Conservation (phyloP, 23 tunicate genomes). For the Halocynthia roretzi region DNA sequence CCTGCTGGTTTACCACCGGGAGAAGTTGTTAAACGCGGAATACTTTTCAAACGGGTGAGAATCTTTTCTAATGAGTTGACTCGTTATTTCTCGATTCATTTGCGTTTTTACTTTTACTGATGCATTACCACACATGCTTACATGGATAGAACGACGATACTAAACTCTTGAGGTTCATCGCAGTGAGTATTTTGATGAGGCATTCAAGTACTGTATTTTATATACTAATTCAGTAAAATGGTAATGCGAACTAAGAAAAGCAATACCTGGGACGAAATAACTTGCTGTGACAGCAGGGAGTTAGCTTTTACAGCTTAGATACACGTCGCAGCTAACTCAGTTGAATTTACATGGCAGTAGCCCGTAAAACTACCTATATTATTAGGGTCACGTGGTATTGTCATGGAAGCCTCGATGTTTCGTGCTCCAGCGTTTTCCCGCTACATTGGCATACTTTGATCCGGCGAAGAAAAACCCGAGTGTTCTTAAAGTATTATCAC, state of each 20-base stretch:
- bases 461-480: constrained; percentile 62
- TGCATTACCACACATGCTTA: no score
- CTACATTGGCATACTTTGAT: constrained; percentile 55
- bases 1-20: constrained; percentile 69
- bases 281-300: neutral
- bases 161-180: no score
- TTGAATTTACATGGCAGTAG: no score
- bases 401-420: constrained; percentile 71
- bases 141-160: no score
- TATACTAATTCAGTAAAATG: no score
- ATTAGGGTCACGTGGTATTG: constrained; percentile 66
- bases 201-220: no score
- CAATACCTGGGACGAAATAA: neutral
- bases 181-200: no score
- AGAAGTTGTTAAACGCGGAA: constrained; percentile 55
- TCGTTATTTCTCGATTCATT: no score
- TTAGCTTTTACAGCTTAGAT: neutral
- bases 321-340: no score
- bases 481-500: constrained; percentile 34
- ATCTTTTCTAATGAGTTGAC: neutral
- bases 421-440: constrained; percentile 52
- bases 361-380: neutral
- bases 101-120: no score
- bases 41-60: constrained; percentile 67
- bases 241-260: no score